Base-by-base conservation (phyloP, 2,797 vertebrate species). In the Spinibarbus caldwelli region DNA sequence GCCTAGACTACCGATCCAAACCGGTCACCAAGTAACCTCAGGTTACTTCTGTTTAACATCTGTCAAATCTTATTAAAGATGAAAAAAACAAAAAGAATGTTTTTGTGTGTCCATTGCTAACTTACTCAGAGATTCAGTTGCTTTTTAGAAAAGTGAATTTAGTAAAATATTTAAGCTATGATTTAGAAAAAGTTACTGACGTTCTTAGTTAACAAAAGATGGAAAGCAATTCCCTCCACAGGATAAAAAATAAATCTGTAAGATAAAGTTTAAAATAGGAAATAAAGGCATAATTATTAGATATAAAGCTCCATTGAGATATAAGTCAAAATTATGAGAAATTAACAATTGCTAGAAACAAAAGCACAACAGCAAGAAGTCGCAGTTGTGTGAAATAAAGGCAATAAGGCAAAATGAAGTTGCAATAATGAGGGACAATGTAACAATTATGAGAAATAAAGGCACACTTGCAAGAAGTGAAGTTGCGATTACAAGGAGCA, bases 11-110 rank as follows among this genome's bases (percentile, higher is more conserved):
- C 26, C 52, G n/a, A 68, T 67, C 36, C 73, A 80, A 80, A 84
- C 81, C 72, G 75, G 77, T 73, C 72, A 70, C 76, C 10, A 64
- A 77, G 49, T 70, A 45, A 84, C 57, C 82, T 57, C 73, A 59
- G 29, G 23, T 66, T 57, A 68, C 41, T 57, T 57, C 17, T 54
- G 49, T 67, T 21, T 47, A 36, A 73, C 54, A 5, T 38, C 29
- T 21, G 64, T 17, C 68, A 45, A 43, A 45, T 45, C 10, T 5
- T 12, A 78, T 19, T 64, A n/a, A 45, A 64, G 11, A 64, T 3
- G 5, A n/a, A 29, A 47, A 34, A 64, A 17, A 6, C 14, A 4
- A 66, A 66, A 31, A 64, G 3, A 31, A 31, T 1, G 1, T n/a
- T 78, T 59, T n/a, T n/a, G 23, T 6, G 8, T 52, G 10, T 11